Base-by-base conservation (phyloP, 2,888 invertebrate genomes). In the Elmis aenea region DNA sequence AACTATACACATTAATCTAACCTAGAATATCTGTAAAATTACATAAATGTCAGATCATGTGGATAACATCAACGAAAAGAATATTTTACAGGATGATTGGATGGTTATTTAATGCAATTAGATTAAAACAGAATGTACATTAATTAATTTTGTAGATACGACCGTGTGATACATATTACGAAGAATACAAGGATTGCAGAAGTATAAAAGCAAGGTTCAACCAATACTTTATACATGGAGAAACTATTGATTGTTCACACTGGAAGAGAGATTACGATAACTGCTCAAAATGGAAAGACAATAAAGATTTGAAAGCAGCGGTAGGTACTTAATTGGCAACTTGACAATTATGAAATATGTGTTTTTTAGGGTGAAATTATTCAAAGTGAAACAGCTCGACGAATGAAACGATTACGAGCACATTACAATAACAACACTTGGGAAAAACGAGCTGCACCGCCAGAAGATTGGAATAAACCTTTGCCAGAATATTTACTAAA, bases 221-320 rank as follows among this genome's bases (percentile, higher is more conserved):
- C 61, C 93, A 93, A 66, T 84, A 88, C 61, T 94, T 90, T 61
- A 75, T 91, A 38, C 73, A 73, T 66, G 93, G 93, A 1, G 70
- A 84, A 57, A 64, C 69, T 1, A 33, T 75, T 4, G 84, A 92
- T 59, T 94, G 93, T 59, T 70, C 72, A 2, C 80, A 82, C 51
- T 92, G 91, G 91, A 77, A 84, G 54, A 73, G 69, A 33, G 90
- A 92, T 64, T 81, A 78, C 51, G 62, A 79, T 2, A 87, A 85
- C 59, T 92, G 92, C 61, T 64, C 73, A 32, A 74, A 75, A 58
- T 92, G 83, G 77, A 67, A 72, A 33, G 69, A 76, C 1, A 66
- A 71, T 3, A 68, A 75, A 27, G 80, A 87, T 63, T 38, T 71
- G 0, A 73, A 75, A 55, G 82, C 87, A 42, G 82, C 76, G 32